Base-by-base conservation (phyloP, 2,113 vertebrate species). In the Lucifuga dentata region DNA sequence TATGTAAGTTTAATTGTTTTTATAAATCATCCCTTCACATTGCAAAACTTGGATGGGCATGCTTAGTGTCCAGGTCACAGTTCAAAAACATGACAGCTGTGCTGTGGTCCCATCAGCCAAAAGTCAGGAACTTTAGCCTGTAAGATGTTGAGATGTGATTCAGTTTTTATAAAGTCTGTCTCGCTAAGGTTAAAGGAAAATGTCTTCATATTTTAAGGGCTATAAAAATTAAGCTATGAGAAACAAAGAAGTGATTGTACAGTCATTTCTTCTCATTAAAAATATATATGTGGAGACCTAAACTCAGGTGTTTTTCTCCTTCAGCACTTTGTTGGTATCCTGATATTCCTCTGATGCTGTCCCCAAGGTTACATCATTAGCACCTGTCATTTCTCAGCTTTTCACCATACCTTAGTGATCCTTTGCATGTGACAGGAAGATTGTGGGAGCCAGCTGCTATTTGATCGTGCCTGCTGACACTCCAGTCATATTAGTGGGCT, bases 301-400 rank as follows among this genome's bases (percentile, higher is more conserved):
- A 64, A 64, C 46, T 59, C 35, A 21, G 40, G 19, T 38, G 50
- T 38, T 62, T 45, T 17, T 13, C n/a, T 33, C n/a, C 1, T 62
- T 72, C 11, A 5, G 19, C 32, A 9, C 17, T 75, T 60, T 75
- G 83, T 79, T 68, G 75, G 43, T 83, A 73, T 68, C 76, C 40
- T 73, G 81, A 60, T 72, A 44, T 52, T 78, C n/a, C 3, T 26
- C 49, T 52, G 58, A 71, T 80, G 68, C 45, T 48, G 46, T 39
- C 39, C 68, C 40, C 23, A 45, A 76, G 67, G 68, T 85, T 88
- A 41, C 88, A 83, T 88, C 86, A 85, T 86, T 87, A 80, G 51
- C 86, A 63, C 81, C 68, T 84, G 83, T 90, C 87, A 85, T 73
- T 83, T 84, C 76, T 71, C 86, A 85, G 85, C 76, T 88, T 86